These are phyloP conservation scores for Rotaria macrura DNA, from an alignment of 2,888 invertebrate genomes.

Conservation along the genomic window DNA sequence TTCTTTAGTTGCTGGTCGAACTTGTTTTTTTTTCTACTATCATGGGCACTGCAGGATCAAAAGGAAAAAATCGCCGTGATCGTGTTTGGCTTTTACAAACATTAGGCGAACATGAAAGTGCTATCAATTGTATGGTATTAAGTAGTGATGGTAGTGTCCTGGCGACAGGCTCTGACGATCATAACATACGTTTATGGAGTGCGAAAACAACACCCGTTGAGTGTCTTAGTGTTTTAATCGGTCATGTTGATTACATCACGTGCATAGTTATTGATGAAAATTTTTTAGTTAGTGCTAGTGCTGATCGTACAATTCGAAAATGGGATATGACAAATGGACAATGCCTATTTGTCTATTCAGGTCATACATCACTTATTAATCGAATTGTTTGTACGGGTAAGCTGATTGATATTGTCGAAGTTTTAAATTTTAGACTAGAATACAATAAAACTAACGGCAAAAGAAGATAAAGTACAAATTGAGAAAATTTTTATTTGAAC, in stretches of 20 bases:
- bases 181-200: slow-evolving; percentile 52
- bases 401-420: slow-evolving; percentile 40
- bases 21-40: neutral
- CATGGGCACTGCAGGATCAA: slow-evolving; percentile 30
- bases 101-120: slow-evolving; percentile 48
- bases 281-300: slow-evolving; percentile 52
- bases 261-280: slow-evolving; percentile 51
- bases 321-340: slow-evolving; percentile 53
- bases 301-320: slow-evolving; percentile 52
- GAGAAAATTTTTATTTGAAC: neutral
- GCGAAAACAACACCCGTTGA: slow-evolving; percentile 50
- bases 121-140: slow-evolving; percentile 53
- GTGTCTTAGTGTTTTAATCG: slow-evolving; percentile 51
- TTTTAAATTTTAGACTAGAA: slow-evolving; percentile 40
- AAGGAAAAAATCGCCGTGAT: slow-evolving; percentile 34
- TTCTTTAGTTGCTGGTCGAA: too few species aligned
- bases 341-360: slow-evolving; percentile 49
- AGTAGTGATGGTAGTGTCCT: slow-evolving; percentile 53
- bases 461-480: slow-evolving; percentile 37
- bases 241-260: slow-evolving; percentile 52
- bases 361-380: slow-evolving; percentile 51
- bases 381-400: slow-evolving; percentile 51
- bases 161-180: slow-evolving; percentile 53
- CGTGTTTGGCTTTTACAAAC: slow-evolving; percentile 41
- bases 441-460: slow-evolving; percentile 47